Evolutionary conservation across 2,113 vertebrate genomes (phyloP).

Genomic region (human): DNA sequence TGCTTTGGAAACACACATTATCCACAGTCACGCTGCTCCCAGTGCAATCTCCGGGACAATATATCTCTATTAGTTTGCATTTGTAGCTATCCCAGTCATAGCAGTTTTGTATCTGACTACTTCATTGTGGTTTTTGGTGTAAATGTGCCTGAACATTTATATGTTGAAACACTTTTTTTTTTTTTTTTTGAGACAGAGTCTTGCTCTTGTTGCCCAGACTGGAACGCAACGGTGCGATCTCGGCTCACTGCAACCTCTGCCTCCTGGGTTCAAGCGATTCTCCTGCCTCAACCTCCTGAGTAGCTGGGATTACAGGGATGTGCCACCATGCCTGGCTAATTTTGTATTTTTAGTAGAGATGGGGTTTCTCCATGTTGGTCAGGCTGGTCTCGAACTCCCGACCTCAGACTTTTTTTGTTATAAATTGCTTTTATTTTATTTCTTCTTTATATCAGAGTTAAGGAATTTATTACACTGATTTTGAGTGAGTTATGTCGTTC

Average conservation of each 20-base stretch:
- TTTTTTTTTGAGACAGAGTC: too few species aligned
- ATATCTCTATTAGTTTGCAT: not conserved
- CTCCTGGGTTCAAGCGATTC: too few species aligned
- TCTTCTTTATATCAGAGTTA: constrained; percentile 1
- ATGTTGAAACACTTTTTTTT: not conserved
- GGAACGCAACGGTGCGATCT: rapidly evolving
- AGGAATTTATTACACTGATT: constrained; percentile 12
- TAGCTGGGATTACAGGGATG: too few species aligned
- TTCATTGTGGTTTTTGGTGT: not conserved
- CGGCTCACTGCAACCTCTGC: too few species aligned
- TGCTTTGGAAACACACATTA: not conserved
- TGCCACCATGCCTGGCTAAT: too few species aligned
- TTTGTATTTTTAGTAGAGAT: too few species aligned
- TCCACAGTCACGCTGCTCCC: not conserved
- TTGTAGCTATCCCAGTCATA: not conserved
- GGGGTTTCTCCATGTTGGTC: too few species aligned
- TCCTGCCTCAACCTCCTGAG: too few species aligned
- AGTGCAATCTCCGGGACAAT: not conserved
- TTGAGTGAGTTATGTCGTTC: not conserved
- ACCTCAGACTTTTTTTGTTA: too few species aligned
- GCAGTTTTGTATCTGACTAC: not conserved
- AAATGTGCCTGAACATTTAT: not conserved
- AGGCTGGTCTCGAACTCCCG: too few species aligned
- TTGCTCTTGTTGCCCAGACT: too few species aligned
- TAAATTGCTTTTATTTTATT: not conserved